Conservation (phyloP, 2,113 vertebrate genomes). For the Leptobrachium ailaonicum region DNA sequence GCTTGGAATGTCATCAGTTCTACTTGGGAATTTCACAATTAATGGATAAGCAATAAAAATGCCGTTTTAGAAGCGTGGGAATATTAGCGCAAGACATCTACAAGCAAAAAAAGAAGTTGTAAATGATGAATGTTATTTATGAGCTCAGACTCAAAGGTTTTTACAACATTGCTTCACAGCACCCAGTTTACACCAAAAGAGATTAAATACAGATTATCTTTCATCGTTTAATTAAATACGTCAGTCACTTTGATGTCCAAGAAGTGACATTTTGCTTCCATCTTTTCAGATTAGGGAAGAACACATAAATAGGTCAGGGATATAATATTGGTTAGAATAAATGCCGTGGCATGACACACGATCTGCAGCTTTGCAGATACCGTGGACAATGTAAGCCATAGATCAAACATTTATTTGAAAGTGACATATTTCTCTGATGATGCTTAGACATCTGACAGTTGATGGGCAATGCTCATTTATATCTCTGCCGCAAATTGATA, state of each 20-base stretch:
- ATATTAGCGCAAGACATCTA: no score
- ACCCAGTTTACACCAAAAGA: not conserved
- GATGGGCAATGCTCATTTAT: constrained; percentile 33
- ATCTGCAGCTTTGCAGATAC: constrained; percentile 26
- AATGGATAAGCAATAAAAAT: no score
- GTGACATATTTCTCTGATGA: constrained; percentile 35
- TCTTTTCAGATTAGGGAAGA: constrained; percentile 15
- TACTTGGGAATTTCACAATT: no score
- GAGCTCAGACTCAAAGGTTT: no score
- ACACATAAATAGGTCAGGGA: constrained; percentile 36
- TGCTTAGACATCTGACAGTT: constrained; percentile 23
- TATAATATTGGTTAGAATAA: constrained; percentile 32
- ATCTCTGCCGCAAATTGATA: not conserved
- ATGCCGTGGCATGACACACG: constrained; percentile 38
- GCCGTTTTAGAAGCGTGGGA: no score
- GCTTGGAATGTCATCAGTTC: no score
- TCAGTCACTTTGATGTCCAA: constrained; percentile 20
- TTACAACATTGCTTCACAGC: not conserved
- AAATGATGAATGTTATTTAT: no score
- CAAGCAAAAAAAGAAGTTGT: no score
- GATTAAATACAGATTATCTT: constrained; percentile 14
- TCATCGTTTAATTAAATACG: constrained; percentile 28
- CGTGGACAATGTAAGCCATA: constrained; percentile 22
- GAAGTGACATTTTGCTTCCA: constrained; percentile 22
- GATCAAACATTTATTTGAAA: constrained; percentile 26